phyloP scores from a whole-genome alignment of 2,888 invertebrate species.

The Apamea epomidion region DNA sequence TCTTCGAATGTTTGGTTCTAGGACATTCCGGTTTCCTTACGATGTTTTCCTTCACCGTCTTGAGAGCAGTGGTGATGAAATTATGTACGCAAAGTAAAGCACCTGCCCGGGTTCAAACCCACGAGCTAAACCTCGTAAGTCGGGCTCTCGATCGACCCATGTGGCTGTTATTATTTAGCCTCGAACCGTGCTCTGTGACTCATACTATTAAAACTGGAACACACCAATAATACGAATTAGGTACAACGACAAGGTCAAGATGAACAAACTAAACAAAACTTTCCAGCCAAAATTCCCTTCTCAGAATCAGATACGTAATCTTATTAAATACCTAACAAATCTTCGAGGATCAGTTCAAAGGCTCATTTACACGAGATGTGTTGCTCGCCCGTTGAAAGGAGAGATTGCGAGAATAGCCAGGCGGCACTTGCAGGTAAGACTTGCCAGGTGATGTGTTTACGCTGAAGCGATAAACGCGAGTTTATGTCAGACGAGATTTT shows the following conservation, averaged over 20 bases:
- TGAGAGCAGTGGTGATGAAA: no score
- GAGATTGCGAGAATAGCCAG: background rate
- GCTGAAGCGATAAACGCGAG: background rate
- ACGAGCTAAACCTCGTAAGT: no score
- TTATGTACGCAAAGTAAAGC: no score
- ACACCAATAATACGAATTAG: background rate
- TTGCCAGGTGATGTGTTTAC: background rate
- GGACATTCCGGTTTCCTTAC: no score
- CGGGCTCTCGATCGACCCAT: no score
- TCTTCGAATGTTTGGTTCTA: no score
- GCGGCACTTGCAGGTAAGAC: background rate
- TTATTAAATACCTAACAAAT: constrained; percentile 48
- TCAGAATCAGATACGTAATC: constrained; percentile 38
- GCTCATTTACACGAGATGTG: background rate
- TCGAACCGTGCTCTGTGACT: no score
- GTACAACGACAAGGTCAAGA: background rate
- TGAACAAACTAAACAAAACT: constrained; percentile 22
- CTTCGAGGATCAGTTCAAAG: background rate
- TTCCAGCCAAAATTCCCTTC: constrained; percentile 29
- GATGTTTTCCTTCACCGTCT: no score
- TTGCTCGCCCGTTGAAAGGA: background rate
- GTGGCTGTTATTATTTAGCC: no score
- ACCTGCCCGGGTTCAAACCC: no score
- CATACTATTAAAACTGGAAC: no score
- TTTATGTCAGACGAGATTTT: background rate